Evolutionary conservation across 2,888 invertebrate species (phyloP).

Genomic region (Lasioglossum calceatum): DNA sequence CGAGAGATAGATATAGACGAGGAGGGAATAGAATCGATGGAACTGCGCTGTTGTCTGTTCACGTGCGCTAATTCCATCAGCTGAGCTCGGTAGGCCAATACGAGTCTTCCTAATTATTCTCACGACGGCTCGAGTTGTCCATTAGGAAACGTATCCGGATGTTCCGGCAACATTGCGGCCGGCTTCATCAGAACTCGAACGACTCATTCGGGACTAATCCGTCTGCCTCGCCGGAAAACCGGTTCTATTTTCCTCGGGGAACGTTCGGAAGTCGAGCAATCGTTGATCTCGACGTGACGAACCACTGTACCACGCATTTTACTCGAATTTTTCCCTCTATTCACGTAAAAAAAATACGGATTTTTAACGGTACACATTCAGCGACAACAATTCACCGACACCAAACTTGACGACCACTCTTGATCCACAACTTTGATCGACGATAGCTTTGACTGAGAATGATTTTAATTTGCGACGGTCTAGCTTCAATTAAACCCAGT

Average conservation of each 20-base stretch:
- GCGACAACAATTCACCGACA: not conserved
- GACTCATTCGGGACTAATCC: slow-evolving; percentile 2
- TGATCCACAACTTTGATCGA: not conserved
- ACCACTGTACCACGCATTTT: not conserved
- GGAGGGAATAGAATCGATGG: slow-evolving; percentile 1
- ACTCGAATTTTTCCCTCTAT: not conserved
- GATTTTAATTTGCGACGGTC: not conserved
- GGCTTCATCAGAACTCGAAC: slow-evolving; percentile 44
- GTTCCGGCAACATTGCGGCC: slow-evolving; percentile 36
- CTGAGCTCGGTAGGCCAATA: not conserved
- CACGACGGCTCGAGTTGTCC: not conserved
- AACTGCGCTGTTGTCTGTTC: not conserved
- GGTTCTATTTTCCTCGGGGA: not conserved
- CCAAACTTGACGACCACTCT: not conserved
- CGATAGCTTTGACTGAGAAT: not conserved
- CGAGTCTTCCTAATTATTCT: slow-evolving; percentile 12
- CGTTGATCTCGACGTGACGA: not conserved
- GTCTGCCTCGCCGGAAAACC: not conserved
- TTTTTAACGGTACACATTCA: not conserved
- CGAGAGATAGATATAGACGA: not conserved
- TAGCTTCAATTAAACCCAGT: not conserved
- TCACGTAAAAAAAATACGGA: not conserved
- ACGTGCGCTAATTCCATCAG: slow-evolving; percentile 9
- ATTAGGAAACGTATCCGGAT: slow-evolving; percentile 45
- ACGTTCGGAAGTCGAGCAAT: not conserved